These are phyloP conservation scores for Pyrocephalus nanus DNA, from an alignment of 2,797 vertebrate species.

Conservation along the genomic window DNA sequence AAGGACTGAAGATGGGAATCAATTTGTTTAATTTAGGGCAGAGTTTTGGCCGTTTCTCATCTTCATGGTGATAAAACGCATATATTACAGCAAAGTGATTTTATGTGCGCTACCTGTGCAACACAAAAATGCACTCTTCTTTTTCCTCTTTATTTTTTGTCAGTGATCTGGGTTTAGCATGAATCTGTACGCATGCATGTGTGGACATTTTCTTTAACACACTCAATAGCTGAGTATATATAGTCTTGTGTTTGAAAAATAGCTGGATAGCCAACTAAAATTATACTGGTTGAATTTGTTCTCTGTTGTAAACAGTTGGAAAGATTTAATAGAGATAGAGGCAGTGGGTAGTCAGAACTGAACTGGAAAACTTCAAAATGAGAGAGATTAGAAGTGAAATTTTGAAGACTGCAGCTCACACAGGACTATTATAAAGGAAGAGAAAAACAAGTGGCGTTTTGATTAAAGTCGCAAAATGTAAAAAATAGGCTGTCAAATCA, in stretches of 20 bases:
- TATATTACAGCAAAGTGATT: neutral
- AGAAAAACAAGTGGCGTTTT: conserved; percentile 36
- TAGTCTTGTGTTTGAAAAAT: conserved; percentile 30
- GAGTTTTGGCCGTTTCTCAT: conserved; percentile 21
- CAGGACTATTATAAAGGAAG: neutral
- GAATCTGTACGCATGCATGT: neutral
- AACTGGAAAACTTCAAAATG: conserved; percentile 27
- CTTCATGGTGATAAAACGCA: neutral
- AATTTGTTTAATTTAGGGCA: conserved; percentile 65
- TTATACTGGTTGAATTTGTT: conserved; percentile 17
- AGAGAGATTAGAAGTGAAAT: conserved; percentile 50
- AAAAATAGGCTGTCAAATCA: conserved; percentile 41
- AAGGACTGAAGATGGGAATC: conserved; percentile 28
- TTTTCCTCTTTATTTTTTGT: neutral
- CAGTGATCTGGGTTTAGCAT: accelerated
- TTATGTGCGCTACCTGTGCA: neutral
- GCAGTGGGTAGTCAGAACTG: neutral
- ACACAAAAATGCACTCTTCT: neutral
- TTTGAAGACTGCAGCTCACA: conserved; percentile 2
- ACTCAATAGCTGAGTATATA: neutral
- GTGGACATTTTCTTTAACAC: neutral
- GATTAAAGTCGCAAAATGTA: conserved; percentile 44
- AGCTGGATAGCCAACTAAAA: conserved; percentile 16
- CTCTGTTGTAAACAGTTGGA: conserved; percentile 37
- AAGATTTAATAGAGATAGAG: conserved; percentile 53